A percentile compares a stretch with the other conserved stretches of the same genome.
These are phyloP conservation scores for Laticauda colubrina DNA, from an alignment of 2,113 vertebrate species.

Conservation along the genomic window DNA sequence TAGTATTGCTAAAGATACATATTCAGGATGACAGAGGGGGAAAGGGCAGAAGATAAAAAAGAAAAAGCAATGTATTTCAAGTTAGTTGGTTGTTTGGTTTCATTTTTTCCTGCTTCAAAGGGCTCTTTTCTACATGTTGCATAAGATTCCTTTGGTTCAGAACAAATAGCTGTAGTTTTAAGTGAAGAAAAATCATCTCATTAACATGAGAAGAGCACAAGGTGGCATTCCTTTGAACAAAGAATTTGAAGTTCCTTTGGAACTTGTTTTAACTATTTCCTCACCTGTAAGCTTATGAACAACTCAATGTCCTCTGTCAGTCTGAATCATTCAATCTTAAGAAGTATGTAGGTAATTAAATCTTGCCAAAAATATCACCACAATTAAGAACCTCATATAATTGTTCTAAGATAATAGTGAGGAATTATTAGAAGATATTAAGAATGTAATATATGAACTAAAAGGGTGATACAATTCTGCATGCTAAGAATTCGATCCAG, in stretches of 20 bases:
- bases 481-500: background rate
- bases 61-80: conserved; percentile 45
- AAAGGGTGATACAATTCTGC: background rate
- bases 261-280: background rate
- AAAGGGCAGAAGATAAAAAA: conserved; percentile 28
- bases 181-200: conserved; percentile 45
- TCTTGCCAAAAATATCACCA: background rate
- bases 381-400: background rate
- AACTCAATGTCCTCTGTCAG: background rate
- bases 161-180: conserved; percentile 34
- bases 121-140: conserved; percentile 33
- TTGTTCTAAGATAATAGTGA: background rate
- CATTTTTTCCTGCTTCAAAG: conserved; percentile 48
- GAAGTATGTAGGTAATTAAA: background rate
- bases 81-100: conserved; percentile 45
- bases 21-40: conserved; percentile 43
- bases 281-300: background rate
- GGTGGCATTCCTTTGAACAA: conserved; percentile 38
- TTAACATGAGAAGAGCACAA: conserved; percentile 53
- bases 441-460: background rate
- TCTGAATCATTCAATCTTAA: conserved; percentile 30
- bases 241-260: background rate
- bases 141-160: conserved; percentile 45
- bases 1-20: conserved; percentile 30
- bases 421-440: background rate